phyloP scores from a whole-genome alignment of 53 echinoderm and acorn worm genomes.

The Echinometra lucunter region DNA sequence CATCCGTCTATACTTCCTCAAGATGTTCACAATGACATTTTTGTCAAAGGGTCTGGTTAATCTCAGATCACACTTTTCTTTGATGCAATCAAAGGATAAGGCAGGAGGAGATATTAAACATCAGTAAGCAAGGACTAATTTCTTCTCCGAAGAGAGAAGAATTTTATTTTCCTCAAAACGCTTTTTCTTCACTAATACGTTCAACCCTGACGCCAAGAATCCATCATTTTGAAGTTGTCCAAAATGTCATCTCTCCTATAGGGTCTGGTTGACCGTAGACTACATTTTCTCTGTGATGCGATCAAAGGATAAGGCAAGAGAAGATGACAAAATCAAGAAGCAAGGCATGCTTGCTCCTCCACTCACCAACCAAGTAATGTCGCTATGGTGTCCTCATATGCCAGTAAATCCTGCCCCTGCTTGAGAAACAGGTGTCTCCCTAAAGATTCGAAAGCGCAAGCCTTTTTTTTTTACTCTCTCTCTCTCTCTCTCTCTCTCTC shows the following conservation, averaged over 20 bases:
- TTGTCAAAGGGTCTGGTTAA: neutral
- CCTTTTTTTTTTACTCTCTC: neutral
- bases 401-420: neutral
- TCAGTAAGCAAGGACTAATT: too few species aligned
- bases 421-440: constrained; percentile 40
- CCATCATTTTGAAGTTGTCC: too few species aligned
- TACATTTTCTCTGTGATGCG: constrained; percentile 14
- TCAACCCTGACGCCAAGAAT: too few species aligned
- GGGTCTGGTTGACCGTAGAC: neutral
- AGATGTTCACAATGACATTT: too few species aligned
- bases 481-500: too few species aligned
- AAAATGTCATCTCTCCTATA: too few species aligned
- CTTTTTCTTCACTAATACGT: too few species aligned
- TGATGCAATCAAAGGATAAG: neutral
- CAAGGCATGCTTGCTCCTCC: constrained; percentile 69
- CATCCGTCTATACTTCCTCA: too few species aligned
- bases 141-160: too few species aligned
- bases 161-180: too few species aligned
- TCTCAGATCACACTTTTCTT: neutral
- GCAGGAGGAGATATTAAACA: too few species aligned
- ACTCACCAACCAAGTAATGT: constrained; percentile 55
- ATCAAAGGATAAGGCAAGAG: constrained; percentile 48
- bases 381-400: constrained; percentile 57
- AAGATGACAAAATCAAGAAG: constrained; percentile 73
- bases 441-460: constrained; percentile 32